Evolutionary conservation across 2,113 vertebrate species (phyloP), one percentile per base, ranked within the genome.

Genomic region (Hyla sarda): DNA sequence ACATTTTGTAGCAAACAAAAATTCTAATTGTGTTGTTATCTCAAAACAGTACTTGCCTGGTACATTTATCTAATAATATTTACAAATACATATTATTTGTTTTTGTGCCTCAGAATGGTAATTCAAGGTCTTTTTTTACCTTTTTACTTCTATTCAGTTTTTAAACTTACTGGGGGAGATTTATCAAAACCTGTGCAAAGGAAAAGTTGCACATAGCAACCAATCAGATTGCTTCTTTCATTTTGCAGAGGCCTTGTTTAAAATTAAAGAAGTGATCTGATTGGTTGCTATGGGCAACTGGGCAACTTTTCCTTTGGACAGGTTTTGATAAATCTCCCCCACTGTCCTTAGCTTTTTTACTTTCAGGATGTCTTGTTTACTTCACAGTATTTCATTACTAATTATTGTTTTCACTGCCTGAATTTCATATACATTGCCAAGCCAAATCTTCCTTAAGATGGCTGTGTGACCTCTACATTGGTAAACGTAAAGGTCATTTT

Each of bases 401-500:
- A 34, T 69, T 69, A 32, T 34, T 1, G 17, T 34, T 69, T 32
- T 19, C 65, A 34, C 16, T 32, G 65, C 30, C 25, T 69, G 65
- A 3, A 19, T 69, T 69, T 34, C 12, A 69, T 5, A 34, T 34
- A 34, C 17, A 4, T 34, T 32, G 28, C 2, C 6, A 41, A 69
- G 19, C 5, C 14, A 28, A 32, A 28, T 5, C 34, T 34, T 16
- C 30, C 16, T 32, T 34, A 69, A 69, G 34, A 17, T 32, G 65
- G 65, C 30, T 34, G 13, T 41, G 2, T 69, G 65, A 69, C 65
- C 65, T 69, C 65, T 69, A 69, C 28, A 32, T 32, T 69, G 65
- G 65, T 69, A 32, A 69, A 34, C 19, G 30, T 3, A 69, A 69
- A 69, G 65, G 65, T 34, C 65, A 69, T 69, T 69, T 69, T 69